A percentile compares a stretch with the other conserved stretches of the same genome.
These are phyloP conservation scores for Semnornis frantzii DNA, from an alignment of 2,113 vertebrate species.

Conservation along the genomic window DNA sequence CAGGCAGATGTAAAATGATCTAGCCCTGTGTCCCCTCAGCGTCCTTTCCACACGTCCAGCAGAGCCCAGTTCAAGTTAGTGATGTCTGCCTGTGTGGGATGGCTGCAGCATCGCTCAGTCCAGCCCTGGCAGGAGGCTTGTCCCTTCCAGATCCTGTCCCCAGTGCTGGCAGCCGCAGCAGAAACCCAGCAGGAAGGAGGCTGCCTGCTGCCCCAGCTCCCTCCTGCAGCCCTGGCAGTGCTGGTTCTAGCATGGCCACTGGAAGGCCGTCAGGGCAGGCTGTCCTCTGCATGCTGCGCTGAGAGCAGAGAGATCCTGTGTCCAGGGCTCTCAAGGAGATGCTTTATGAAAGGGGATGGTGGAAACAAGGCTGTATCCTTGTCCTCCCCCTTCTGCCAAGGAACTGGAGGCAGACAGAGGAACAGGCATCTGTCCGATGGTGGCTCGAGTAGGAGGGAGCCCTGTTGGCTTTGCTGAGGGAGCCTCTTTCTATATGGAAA, in stretches of 20 bases:
- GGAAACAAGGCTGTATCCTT: not conserved
- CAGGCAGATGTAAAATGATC: not conserved
- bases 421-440: constrained; percentile 68
- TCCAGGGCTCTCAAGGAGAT: not conserved
- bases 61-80: not conserved
- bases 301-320: not conserved
- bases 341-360: not conserved
- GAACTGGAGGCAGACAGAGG: not conserved
- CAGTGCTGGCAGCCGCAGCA: not conserved
- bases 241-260: accelerated
- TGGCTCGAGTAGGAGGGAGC: constrained; percentile 81
- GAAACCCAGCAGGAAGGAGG: not conserved
- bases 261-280: not conserved
- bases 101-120: not conserved
- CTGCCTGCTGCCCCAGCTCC: not conserved
- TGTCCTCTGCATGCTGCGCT: not conserved
- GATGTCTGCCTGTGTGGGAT: not conserved
- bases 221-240: accelerated
- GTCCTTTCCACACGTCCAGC: not conserved
- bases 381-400: not conserved
- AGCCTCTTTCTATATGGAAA: constrained; percentile 99
- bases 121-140: not conserved
- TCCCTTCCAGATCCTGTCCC: not conserved
- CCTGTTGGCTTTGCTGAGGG: constrained; percentile 84
- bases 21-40: not conserved